Conservation (phyloP, 2,797 vertebrate species). For the Sarcoramphus papa region DNA sequence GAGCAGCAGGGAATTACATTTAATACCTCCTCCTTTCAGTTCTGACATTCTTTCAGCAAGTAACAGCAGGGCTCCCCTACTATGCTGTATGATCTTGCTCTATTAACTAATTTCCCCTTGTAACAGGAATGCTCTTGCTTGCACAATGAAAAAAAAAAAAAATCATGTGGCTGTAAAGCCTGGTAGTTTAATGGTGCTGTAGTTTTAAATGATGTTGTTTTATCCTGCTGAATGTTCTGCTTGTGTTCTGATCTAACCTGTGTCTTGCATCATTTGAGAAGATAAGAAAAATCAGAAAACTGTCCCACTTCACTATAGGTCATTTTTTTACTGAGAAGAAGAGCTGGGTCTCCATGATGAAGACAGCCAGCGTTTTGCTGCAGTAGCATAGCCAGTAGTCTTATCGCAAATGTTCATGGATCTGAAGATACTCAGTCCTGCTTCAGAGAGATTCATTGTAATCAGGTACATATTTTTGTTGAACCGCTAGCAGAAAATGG, state of each 20-base stretch:
- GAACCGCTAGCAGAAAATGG: neutral
- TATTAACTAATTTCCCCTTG: neutral
- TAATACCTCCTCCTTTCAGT: slow-evolving; percentile 18
- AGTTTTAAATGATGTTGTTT: neutral
- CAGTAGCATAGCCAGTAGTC: neutral
- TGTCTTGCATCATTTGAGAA: neutral
- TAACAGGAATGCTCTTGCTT: neutral
- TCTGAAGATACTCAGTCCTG: neutral
- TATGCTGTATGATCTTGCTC: neutral
- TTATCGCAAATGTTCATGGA: neutral
- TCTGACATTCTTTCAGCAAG: slow-evolving; percentile 28
- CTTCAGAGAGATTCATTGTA: neutral
- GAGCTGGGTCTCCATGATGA: neutral
- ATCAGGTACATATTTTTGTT: neutral
- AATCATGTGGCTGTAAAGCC: neutral
- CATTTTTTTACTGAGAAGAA: neutral
- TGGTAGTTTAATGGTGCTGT: neutral
- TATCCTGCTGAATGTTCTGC: neutral
- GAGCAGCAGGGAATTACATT: slow-evolving; percentile 40
- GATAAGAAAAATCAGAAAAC: neutral
- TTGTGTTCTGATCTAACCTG: neutral
- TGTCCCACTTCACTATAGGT: neutral
- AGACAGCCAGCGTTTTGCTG: neutral
- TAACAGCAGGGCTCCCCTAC: slow-evolving; percentile 40
- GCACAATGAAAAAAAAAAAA: neutral